Evolutionary conservation across 1,140 invertebrate genomes (phyloP), one percentile per base, ranked within the genome.

Genomic region (Ericerus pela): DNA sequence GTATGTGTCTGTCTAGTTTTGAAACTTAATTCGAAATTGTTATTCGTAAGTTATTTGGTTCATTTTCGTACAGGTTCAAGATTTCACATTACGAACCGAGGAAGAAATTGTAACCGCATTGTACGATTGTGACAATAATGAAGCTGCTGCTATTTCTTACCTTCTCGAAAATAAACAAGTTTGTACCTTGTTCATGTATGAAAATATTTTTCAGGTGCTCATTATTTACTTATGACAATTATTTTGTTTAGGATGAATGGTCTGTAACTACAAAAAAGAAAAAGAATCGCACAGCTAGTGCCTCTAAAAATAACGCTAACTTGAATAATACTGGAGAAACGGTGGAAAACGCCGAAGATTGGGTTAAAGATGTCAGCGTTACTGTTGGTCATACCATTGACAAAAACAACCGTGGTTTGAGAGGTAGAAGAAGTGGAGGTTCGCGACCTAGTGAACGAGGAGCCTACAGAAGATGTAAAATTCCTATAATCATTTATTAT

Each of bases 181-280:
- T 24, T 5, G 41, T 47, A 24, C n/a, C n/a, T 33, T 8, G n/a
- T 10, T 33, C 30, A 8, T n/a, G 8, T 33, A 33, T 33, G 30
- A 8, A n/a, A 33, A 33, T 8, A n/a, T 33, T 10, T n/a, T 33
- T 33, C 30, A 8, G 30, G 30, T 33, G n/a, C 30, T 33, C n/a
- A 33, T 33, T 33, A 8, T 33, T 10, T 10, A 10, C 30, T n/a
- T 38, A 38, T 38, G n/a, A 3, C n/a, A 38, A 4, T 22, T 47
- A 10, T 29, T 24, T 58, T 64, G 63, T 62, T 26, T 68, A 84
- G 81, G 79, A 76, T 63, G 80, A 82, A 69, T 88, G 84, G 84
- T 78, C 80, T 63, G 84, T 79, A 53, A 79, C 77, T 20, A 73
- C 85, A 24, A 90, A 89, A 70, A 91, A 90, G 73, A 88, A 88